phyloP scores from a whole-genome alignment of 2,797 vertebrate genomes.

The Otolemur crassicaudatus region DNA sequence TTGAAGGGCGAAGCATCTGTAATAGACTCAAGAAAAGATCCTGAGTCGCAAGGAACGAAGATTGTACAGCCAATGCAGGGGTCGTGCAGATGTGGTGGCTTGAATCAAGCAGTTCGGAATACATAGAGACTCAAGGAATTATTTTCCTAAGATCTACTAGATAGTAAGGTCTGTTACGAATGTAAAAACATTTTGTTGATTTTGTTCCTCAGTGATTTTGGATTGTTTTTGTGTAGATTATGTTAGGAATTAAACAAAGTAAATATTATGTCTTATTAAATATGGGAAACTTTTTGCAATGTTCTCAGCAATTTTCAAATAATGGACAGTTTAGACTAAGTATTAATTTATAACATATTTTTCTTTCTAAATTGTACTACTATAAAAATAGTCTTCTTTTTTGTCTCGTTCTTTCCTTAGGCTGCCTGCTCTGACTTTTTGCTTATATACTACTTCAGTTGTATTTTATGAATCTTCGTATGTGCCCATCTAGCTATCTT shows the following conservation, averaged over 20 bases:
- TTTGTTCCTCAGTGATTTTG: background rate
- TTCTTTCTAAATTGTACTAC: background rate
- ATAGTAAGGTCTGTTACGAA: background rate
- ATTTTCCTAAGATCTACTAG: background rate
- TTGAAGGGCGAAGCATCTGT: background rate
- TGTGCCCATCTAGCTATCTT: background rate
- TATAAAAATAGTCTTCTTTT: background rate
- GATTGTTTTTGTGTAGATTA: background rate
- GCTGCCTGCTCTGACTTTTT: background rate
- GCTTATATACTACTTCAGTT: background rate
- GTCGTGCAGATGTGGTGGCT: background rate
- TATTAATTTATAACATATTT: background rate
- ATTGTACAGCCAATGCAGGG: too few relatives aligned
- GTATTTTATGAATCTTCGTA: background rate
- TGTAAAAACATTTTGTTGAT: background rate
- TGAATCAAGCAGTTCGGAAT: background rate
- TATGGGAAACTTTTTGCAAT: background rate
- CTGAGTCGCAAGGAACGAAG: too few relatives aligned
- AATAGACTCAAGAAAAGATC: background rate
- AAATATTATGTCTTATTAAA: background rate
- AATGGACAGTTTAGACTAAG: background rate
- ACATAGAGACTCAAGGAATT: background rate
- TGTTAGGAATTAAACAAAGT: background rate
- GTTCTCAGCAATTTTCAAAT: background rate
- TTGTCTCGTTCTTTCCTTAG: background rate